Evolutionary conservation across 2,888 invertebrate genomes (phyloP).

Genomic region (Graphium colonna): DNA sequence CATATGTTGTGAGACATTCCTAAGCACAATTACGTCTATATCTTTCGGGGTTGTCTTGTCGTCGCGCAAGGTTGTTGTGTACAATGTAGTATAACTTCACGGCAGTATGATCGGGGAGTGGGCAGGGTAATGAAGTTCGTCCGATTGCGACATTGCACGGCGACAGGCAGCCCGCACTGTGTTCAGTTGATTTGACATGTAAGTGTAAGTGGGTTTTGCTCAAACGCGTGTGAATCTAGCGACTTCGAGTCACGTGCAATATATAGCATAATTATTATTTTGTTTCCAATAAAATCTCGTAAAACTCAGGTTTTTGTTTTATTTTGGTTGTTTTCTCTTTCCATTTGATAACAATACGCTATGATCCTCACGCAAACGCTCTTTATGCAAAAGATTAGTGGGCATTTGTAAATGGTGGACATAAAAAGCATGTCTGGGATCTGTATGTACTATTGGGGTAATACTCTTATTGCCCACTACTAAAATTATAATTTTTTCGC

Average conservation of each 20-base stretch:
- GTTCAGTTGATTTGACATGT: constrained; percentile 35
- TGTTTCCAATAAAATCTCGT: constrained; percentile 75
- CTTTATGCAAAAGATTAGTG: too few species aligned
- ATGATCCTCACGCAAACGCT: too few species aligned
- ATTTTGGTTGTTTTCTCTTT: constrained; percentile 21
- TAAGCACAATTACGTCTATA: constrained; percentile 5
- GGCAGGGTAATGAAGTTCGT: background rate
- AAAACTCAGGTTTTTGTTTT: constrained; percentile 45
- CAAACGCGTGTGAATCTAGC: constrained; percentile 53
- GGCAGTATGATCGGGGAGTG: background rate
- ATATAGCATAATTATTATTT: constrained; percentile 79
- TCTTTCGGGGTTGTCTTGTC: background rate
- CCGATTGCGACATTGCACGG: background rate
- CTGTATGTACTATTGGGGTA: too few species aligned
- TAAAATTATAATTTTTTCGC: too few species aligned
- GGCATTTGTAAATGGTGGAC: too few species aligned
- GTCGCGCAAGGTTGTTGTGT: background rate
- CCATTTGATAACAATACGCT: too few species aligned
- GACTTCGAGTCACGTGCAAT: constrained; percentile 74
- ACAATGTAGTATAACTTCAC: background rate
- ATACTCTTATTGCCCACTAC: too few species aligned
- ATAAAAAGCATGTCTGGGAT: too few species aligned
- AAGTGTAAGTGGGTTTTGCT: constrained; percentile 75
- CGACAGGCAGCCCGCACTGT: constrained; percentile 14
- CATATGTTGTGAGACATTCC: constrained; percentile 9